Conservation (phyloP, 2,113 vertebrate species). For the Eurystomus gularis region DNA sequence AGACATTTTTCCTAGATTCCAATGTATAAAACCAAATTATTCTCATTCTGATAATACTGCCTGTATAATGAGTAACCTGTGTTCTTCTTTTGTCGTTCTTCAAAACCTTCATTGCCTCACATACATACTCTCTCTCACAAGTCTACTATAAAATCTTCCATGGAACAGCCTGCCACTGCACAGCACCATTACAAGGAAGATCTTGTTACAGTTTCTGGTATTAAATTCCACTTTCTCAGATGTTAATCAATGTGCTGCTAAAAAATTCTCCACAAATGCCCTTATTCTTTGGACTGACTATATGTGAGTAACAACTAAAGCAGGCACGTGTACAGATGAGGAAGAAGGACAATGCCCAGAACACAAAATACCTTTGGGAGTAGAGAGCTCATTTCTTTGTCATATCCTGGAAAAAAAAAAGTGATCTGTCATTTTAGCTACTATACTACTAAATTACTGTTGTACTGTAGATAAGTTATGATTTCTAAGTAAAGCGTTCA, state of each 20-base stretch:
- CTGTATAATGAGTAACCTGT: background rate
- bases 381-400: background rate
- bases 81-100: background rate
- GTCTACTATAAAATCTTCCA: background rate
- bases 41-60: background rate
- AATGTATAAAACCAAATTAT: background rate
- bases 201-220: background rate
- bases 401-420: background rate
- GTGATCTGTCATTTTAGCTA: background rate
- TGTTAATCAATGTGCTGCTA: background rate
- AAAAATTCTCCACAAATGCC: background rate
- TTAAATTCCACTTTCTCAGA: slow-evolving; percentile 24
- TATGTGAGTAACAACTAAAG: slow-evolving; percentile 6
- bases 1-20: background rate
- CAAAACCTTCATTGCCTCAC: background rate
- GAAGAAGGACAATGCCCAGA: background rate
- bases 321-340: background rate
- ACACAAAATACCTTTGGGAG: background rate
- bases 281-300: background rate
- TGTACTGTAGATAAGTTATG: background rate
- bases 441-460: background rate
- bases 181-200: background rate
- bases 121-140: background rate
- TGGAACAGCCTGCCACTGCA: background rate
- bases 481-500: background rate